These are phyloP conservation scores for Polyodon spathula DNA, from an alignment of 2,113 vertebrate genomes.

Conservation along the genomic window DNA sequence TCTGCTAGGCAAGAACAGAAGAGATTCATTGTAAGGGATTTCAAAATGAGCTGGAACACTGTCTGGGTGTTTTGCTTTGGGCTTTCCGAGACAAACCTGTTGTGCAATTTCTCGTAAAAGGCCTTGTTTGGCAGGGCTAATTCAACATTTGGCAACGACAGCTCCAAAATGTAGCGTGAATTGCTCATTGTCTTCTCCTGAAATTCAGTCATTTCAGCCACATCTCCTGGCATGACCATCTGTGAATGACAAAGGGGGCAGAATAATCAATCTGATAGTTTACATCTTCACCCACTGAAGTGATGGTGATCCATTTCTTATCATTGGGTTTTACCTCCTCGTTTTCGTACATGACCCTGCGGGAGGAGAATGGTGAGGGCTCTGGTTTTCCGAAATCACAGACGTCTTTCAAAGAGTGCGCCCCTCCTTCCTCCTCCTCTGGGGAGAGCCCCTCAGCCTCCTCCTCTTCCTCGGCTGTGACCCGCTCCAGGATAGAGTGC, in stretches of 20 bases:
- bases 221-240: conserved; percentile 96
- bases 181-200: conserved; percentile 92
- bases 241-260: conserved; percentile 38
- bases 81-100: conserved; percentile 58
- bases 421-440: conserved; percentile 85
- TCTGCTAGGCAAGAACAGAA: conserved; percentile 52
- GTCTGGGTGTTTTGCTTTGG: background rate
- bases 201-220: conserved; percentile 87
- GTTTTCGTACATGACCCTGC: conserved; percentile 96
- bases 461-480: conserved; percentile 81
- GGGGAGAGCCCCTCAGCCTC: conserved; percentile 75
- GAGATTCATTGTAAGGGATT: background rate
- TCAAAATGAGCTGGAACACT: background rate
- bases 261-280: background rate
- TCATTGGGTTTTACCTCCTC: conserved; percentile 92
- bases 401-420: conserved; percentile 90
- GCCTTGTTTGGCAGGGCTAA: conserved; percentile 73
- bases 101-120: conserved; percentile 95
- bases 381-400: conserved; percentile 89
- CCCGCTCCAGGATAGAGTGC: conserved; percentile 88
- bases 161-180: conserved; percentile 84
- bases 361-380: conserved; percentile 92
- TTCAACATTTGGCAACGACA: conserved; percentile 76
- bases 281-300: background rate
- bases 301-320: background rate